Evolutionary conservation across 2,797 vertebrate genomes (phyloP), one percentile per base, ranked within the genome.

Genomic region (Anguilla anguilla): DNA sequence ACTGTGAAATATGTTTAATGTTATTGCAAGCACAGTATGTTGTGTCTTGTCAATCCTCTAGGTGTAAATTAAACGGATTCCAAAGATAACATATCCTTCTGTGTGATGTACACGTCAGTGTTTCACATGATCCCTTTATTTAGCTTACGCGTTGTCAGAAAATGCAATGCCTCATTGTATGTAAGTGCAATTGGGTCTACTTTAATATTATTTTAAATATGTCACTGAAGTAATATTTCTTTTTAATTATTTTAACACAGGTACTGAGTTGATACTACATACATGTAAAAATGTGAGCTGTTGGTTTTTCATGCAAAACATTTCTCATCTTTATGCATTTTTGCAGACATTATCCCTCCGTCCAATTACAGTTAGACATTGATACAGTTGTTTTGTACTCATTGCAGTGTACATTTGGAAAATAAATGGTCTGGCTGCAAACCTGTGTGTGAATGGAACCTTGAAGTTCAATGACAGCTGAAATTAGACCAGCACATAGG

Each of bases 41-140:
- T 10, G 1, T 79, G 17, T 22, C 22, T 46, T 81, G 39, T 74
- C 72, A 74, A 74, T 35, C 15, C 13, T 46, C 39, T 43, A 46
- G 17, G 77, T 81, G 39, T 81, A 81, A 46, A 81, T 81, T 2
- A 81, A 81, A 84, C 28, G 5, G 15, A 84, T 84, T 84, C 35
- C 17, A 28, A 61, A 84, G 51, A 59, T 35, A 22, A 84, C 28
- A 64, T 85, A 57, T 85, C 57, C 57, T 39, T 84, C n/a, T 39
- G 57, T 53, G 17, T 61, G 84, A 61, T 43, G 55, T 64, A 61
- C 17, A 6, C 7, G 1, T 19, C 17, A 22, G 59, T 39, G n/a
- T 61, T 31, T 59, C 57, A 22, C 7, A n/a, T 4, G 83, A 57
- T 64, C 53, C 13, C 84, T 64, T 55, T 84, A 84, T 84, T 84